These are phyloP conservation scores for Campylomormyrus tamandua DNA, from an alignment of 2,113 vertebrate species.

Conservation along the genomic window DNA sequence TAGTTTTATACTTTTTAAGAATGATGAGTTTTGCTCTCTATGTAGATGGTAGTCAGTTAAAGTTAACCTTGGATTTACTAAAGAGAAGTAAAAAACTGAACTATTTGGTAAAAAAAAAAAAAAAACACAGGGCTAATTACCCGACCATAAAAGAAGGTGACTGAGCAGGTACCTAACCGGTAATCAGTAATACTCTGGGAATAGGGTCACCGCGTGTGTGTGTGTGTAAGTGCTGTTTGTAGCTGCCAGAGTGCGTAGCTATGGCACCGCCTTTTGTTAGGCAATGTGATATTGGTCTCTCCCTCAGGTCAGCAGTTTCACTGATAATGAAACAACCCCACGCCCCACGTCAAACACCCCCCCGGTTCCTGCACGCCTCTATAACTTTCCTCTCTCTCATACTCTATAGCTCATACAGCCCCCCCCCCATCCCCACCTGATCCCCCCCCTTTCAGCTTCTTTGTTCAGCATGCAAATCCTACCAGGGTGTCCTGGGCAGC, in stretches of 20 bases:
- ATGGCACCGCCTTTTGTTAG: background rate
- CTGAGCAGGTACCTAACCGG: background rate
- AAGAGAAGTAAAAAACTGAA: background rate
- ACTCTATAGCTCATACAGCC: background rate
- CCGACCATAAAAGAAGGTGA: background rate
- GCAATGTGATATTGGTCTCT: background rate
- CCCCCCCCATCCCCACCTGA: background rate
- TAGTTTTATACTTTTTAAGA: background rate
- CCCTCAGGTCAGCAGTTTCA: background rate
- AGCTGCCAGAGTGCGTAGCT: background rate
- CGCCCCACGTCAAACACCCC: background rate
- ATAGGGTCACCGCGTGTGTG: background rate
- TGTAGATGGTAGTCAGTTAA: background rate
- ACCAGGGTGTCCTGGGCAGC: conserved; percentile 31
- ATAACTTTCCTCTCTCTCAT: background rate
- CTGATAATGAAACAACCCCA: background rate
- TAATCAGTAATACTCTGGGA: background rate
- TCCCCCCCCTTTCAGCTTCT: background rate
- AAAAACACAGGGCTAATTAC: background rate
- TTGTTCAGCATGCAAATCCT: conserved; percentile 24
- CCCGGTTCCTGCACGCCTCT: background rate
- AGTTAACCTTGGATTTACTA: background rate
- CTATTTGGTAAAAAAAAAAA: background rate
- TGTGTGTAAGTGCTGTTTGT: background rate
- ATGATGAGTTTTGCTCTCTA: background rate